Percentiles rank a stretch among this genome's conserved stretches.
Evolutionary conservation across 2,113 vertebrate species (phyloP).

Genomic region (Zapornia atra): DNA sequence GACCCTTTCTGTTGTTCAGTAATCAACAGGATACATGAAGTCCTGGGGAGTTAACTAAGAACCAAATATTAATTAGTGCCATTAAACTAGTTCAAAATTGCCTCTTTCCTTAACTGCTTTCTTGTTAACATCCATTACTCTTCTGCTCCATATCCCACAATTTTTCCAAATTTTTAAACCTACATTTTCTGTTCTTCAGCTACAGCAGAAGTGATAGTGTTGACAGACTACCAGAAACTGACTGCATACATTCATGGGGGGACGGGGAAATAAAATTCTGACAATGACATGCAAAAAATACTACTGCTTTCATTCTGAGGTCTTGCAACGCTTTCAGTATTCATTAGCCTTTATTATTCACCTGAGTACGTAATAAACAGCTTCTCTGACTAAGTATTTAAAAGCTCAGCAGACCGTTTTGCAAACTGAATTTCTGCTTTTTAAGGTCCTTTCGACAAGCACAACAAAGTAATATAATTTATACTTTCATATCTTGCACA

Average conservation of each 20-base stretch:
- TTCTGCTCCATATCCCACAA: background rate
- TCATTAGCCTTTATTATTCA: background rate
- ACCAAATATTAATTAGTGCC: background rate
- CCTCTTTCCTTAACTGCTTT: background rate
- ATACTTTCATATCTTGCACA: background rate
- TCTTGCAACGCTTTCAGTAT: background rate
- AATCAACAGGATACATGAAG: background rate
- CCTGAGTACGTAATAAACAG: background rate
- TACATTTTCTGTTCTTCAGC: background rate
- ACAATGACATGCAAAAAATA: background rate
- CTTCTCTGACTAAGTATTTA: background rate
- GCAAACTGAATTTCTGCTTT: background rate
- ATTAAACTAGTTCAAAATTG: background rate
- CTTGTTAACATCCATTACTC: background rate
- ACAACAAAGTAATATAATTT: background rate
- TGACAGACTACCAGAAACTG: background rate
- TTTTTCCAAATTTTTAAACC: background rate
- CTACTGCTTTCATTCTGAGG: background rate
- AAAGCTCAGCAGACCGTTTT: background rate
- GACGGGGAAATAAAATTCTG: background rate
- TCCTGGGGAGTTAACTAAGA: background rate
- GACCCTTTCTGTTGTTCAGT: background rate
- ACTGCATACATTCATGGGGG: background rate
- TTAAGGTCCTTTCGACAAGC: background rate
- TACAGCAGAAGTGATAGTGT: background rate